Evolutionary conservation across 2,888 invertebrate species (phyloP).

Genomic region (Thalpophila matura): DNA sequence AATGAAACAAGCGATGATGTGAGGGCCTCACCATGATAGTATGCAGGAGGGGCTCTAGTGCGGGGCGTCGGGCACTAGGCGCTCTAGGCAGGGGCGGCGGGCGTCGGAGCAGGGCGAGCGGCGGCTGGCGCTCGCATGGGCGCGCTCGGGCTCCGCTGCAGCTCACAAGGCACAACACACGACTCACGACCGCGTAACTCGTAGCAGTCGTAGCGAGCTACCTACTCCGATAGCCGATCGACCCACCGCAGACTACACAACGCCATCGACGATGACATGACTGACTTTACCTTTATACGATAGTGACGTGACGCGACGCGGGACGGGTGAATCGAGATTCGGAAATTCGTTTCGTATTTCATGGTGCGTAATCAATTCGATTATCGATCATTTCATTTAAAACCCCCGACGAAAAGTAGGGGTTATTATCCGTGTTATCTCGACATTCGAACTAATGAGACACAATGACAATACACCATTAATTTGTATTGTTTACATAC

Average conservation of each 20-base stretch:
- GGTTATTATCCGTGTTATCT: too few species aligned
- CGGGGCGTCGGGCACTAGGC: constrained; percentile 23
- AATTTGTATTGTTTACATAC: too few species aligned
- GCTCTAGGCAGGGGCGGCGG: constrained; percentile 20
- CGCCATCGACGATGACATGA: constrained; percentile 40
- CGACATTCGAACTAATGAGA: too few species aligned
- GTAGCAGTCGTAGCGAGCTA: not conserved
- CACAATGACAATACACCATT: too few species aligned
- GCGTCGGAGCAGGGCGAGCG: constrained; percentile 4
- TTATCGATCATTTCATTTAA: not conserved
- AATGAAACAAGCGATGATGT: not conserved
- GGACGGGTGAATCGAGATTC: not conserved
- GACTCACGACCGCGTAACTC: constrained; percentile 7
- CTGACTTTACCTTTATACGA: constrained; percentile 1
- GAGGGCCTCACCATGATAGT: constrained; percentile 39
- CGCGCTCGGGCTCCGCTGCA: constrained; percentile 18
- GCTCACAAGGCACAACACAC: too few species aligned
- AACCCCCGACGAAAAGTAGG: not conserved
- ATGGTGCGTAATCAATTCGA: not conserved
- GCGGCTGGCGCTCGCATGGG: constrained; percentile 39
- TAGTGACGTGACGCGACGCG: not conserved
- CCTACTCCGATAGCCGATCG: constrained; percentile 32
- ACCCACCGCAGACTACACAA: constrained; percentile 17
- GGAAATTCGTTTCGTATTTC: too few species aligned
- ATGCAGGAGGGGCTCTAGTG: constrained; percentile 16